Conservation (phyloP, 2,888 invertebrate species). For the Blastobasis adustella region DNA sequence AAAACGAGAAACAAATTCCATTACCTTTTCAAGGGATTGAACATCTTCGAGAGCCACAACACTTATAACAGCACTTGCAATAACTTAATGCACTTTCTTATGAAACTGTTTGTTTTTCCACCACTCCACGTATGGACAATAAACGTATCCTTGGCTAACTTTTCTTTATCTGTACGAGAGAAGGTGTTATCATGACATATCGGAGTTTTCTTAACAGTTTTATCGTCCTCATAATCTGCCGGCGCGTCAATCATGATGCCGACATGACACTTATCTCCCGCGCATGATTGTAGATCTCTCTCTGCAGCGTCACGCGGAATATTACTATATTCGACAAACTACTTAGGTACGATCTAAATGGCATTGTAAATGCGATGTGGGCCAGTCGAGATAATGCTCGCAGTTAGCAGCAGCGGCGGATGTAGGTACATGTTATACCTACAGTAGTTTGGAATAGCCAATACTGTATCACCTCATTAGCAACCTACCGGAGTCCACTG, state of each 20-base stretch:
- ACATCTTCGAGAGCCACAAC: constrained; percentile 23
- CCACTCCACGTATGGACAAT: constrained; percentile 4
- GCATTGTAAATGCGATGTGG: too few species aligned
- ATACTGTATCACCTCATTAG: too few species aligned
- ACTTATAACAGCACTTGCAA: neutral
- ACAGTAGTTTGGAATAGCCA: too few species aligned
- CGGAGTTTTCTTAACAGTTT: constrained; percentile 36
- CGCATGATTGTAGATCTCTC: constrained; percentile 23
- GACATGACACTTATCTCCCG: constrained; percentile 24
- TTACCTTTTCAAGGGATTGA: constrained; percentile 50
- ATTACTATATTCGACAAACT: too few species aligned
- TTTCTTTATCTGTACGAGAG: constrained; percentile 12
- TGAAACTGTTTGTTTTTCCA: neutral
- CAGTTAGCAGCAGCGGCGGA: too few species aligned
- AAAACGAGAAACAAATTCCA: neutral
- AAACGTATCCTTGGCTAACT: constrained; percentile 16
- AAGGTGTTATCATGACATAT: constrained; percentile 56
- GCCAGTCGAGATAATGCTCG: too few species aligned
- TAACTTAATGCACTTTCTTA: too few species aligned
- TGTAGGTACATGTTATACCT: too few species aligned
- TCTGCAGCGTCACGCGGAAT: constrained; percentile 32
- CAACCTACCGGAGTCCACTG: too few species aligned
- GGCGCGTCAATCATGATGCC: constrained; percentile 55
- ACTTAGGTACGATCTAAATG: too few species aligned
- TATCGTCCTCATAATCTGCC: constrained; percentile 38